phyloP scores from a whole-genome alignment of 2,888 invertebrate genomes.

The Stictocephala bisonia region DNA sequence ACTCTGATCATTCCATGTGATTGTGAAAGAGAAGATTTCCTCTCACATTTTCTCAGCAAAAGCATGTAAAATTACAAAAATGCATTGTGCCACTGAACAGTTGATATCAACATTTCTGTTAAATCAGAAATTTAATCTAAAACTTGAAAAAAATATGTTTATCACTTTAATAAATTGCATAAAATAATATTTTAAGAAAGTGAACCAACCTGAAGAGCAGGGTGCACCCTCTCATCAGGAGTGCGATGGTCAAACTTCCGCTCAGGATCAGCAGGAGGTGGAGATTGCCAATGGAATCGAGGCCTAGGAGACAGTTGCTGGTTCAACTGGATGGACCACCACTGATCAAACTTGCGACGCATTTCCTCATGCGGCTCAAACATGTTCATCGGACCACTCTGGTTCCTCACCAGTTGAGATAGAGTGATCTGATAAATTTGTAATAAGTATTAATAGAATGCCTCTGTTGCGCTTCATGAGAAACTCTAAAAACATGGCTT shows the following conservation, averaged over 20 bases:
- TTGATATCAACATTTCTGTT: no score
- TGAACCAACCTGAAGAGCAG: conserved; percentile 59
- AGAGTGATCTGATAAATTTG: conserved; percentile 76
- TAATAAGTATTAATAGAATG: no score
- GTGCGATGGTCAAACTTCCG: conserved; percentile 46
- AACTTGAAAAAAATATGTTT: no score
- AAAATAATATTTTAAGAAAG: neutral
- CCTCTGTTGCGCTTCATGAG: no score
- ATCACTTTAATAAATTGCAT: no score
- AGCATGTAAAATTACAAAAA: no score
- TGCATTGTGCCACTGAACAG: no score
- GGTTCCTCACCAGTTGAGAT: conserved; percentile 82
- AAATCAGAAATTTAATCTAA: no score
- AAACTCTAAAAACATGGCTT: no score
- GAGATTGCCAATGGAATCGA: conserved; percentile 49
- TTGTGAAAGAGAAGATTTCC: no score
- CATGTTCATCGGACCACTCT: conserved; percentile 70
- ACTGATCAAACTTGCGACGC: conserved; percentile 89
- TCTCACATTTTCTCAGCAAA: no score
- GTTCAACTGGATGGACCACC: conserved; percentile 85
- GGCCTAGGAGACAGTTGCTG: conserved; percentile 51
- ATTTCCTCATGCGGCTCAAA: conserved; percentile 85
- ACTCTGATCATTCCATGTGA: no score
- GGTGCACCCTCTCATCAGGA: conserved; percentile 62
- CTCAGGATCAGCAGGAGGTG: conserved; percentile 35